phyloP scores from a whole-genome alignment of 1,140 invertebrate genomes.

The Drosophila trapezifrons region DNA sequence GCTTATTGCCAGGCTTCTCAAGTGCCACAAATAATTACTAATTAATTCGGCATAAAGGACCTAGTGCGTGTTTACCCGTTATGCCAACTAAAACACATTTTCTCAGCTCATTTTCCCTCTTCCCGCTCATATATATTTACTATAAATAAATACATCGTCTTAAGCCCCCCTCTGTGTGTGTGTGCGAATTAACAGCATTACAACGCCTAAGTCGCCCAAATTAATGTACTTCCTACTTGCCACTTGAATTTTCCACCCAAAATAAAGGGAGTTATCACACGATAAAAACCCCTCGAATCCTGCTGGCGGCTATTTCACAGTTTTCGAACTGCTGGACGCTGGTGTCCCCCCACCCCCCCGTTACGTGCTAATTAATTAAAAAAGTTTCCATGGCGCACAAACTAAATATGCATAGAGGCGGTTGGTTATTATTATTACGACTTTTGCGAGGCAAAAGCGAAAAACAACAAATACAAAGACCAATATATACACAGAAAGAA shows the following conservation, averaged over 20 bases:
- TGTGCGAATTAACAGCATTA: slow-evolving; percentile 28
- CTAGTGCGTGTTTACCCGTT: slow-evolving; percentile 13
- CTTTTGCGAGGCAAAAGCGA: not conserved
- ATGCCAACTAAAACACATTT: slow-evolving; percentile 1
- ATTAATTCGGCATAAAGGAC: slow-evolving; percentile 1
- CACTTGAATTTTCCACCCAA: not conserved
- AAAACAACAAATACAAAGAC: slow-evolving; percentile 19
- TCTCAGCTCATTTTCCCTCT: not conserved
- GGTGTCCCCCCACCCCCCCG: slow-evolving; percentile 2
- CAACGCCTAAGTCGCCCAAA: slow-evolving; percentile 33
- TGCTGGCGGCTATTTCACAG: slow-evolving; percentile 14
- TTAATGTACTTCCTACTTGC: slow-evolving; percentile 15
- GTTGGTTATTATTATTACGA: slow-evolving; percentile 45
- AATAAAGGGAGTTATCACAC: slow-evolving; percentile 2
- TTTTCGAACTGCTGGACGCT: slow-evolving; percentile 24
- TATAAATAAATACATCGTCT: slow-evolving; percentile 12
- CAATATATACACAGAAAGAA: slow-evolving; percentile 7
- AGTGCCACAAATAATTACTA: not conserved
- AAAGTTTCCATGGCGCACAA: slow-evolving; percentile 61
- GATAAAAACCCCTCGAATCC: slow-evolving; percentile 13
- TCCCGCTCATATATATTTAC: not conserved
- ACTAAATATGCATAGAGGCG: slow-evolving; percentile 71
- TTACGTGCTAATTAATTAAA: slow-evolving; percentile 81
- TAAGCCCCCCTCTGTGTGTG: slow-evolving; percentile 8
- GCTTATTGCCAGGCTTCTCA: not conserved